These are phyloP conservation scores for Lepidurus couesii DNA, from an alignment of 1,140 invertebrate genomes.

Conservation along the genomic window DNA sequence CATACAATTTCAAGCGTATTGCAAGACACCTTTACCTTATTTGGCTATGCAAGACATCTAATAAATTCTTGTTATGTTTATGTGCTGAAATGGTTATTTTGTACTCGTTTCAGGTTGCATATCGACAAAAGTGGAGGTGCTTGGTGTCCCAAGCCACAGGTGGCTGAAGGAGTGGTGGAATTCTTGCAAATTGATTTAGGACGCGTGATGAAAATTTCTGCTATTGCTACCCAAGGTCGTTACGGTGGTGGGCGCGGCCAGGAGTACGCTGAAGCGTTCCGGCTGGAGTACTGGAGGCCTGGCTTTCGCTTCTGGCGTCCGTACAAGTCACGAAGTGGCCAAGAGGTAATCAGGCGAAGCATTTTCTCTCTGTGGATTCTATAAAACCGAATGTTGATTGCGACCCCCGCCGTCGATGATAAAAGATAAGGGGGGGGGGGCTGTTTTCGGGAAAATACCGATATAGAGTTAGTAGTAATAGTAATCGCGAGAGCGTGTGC, in stretches of 20 bases:
- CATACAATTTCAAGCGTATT: no score
- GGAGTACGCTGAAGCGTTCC: constrained; percentile 68
- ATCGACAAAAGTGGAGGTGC: constrained; percentile 69
- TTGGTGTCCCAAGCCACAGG: constrained; percentile 70
- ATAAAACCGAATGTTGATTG: constrained; percentile 4
- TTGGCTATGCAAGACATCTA: no score
- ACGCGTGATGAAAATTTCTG: constrained; percentile 59
- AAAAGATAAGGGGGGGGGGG: constrained; percentile 50
- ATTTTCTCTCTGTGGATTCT: constrained; percentile 42
- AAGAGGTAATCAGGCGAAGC: constrained; percentile 52
- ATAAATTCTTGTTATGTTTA: no score
- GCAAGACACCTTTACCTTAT: no score
- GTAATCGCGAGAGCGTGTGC: neutral
- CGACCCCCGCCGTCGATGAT: constrained; percentile 40
- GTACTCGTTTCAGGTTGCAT: constrained; percentile 56
- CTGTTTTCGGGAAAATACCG: neutral
- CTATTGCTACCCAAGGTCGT: constrained; percentile 70
- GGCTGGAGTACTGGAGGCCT: constrained; percentile 66
- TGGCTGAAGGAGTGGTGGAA: constrained; percentile 61
- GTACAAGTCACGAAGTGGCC: constrained; percentile 60
- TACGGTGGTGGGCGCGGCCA: constrained; percentile 69
- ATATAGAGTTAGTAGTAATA: neutral
- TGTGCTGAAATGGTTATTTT: constrained; percentile 28
- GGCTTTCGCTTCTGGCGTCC: constrained; percentile 56
- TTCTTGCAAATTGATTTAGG: constrained; percentile 70